Conservation (phyloP, 92 coral and sea anemone species). For the Parazoanthus swiftii region DNA sequence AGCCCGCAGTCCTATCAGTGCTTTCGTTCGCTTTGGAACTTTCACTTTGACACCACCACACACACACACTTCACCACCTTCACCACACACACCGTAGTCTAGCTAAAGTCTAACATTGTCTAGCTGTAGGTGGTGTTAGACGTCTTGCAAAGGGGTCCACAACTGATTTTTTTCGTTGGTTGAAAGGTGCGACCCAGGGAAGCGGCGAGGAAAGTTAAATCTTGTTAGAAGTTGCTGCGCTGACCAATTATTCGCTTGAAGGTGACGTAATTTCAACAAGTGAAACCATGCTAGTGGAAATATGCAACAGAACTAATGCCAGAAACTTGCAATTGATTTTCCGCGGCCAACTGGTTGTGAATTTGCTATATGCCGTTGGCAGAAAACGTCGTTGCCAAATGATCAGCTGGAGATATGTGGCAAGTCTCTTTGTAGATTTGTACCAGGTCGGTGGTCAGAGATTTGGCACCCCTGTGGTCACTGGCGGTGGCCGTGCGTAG, state of each 20-base stretch:
- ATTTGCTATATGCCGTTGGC: background rate
- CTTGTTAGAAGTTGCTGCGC: slow-evolving; percentile 10
- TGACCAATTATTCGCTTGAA: background rate
- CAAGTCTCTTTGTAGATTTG: background rate
- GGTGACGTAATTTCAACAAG: background rate
- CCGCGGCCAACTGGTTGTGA: background rate
- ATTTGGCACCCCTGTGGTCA: slow-evolving; percentile 3
- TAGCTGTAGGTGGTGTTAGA: background rate
- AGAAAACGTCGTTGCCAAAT: background rate
- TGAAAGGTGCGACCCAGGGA: slow-evolving; percentile 77
- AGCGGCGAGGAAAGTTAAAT: slow-evolving; percentile 60
- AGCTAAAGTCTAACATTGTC: too few species aligned
- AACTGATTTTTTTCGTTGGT: slow-evolving; percentile 83
- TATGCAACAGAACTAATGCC: background rate
- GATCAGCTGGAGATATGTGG: background rate
- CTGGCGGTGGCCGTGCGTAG: background rate
- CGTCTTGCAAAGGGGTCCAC: slow-evolving; percentile 73
- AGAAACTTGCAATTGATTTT: background rate
- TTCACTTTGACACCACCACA: too few species aligned
- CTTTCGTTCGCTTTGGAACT: too few species aligned
- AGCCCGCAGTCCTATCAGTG: too few species aligned
- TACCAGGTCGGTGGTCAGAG: background rate
- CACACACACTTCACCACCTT: too few species aligned
- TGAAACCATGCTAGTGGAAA: background rate
- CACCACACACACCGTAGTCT: too few species aligned